phyloP scores from a whole-genome alignment of 2,113 vertebrate genomes.

The Crocuta crocuta region DNA sequence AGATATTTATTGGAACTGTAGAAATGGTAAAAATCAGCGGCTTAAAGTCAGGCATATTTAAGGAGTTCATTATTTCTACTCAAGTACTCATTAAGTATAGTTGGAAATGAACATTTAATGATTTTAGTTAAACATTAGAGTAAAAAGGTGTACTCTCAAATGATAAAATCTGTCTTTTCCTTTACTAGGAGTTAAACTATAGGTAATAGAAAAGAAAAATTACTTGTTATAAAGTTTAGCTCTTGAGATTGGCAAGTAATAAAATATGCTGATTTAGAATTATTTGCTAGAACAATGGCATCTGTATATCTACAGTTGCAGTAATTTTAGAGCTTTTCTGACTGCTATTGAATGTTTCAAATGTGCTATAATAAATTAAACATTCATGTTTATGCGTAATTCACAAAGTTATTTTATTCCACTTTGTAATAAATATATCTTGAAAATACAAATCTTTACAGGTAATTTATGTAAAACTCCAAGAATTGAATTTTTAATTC shows the following conservation, averaged over 20 bases:
- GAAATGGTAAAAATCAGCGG: neutral
- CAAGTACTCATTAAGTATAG: constrained; percentile 44
- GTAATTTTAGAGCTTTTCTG: constrained; percentile 35
- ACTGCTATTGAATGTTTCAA: neutral
- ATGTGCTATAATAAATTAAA: constrained; percentile 30
- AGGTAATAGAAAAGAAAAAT: neutral
- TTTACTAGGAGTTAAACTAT: neutral
- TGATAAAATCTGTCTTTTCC: constrained; percentile 17
- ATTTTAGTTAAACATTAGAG: constrained; percentile 49
- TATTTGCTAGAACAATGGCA: constrained; percentile 4
- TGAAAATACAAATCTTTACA: neutral
- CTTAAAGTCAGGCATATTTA: constrained; percentile 60
- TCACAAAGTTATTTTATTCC: neutral
- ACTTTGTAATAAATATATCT: constrained; percentile 8
- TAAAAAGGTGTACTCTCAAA: constrained; percentile 47
- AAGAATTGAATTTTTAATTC: constrained; percentile 20
- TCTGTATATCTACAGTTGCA: neutral
- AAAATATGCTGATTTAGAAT: neutral
- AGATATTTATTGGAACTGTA: neutral
- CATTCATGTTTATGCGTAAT: neutral
- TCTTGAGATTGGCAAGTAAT: neutral
- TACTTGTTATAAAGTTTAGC: neutral
- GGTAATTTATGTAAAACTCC: neutral
- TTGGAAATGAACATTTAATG: constrained; percentile 69
- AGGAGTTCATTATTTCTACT: constrained; percentile 65